These are phyloP conservation scores for Aplysia californica DNA, from an alignment of 1,140 invertebrate genomes.

Conservation along the genomic window DNA sequence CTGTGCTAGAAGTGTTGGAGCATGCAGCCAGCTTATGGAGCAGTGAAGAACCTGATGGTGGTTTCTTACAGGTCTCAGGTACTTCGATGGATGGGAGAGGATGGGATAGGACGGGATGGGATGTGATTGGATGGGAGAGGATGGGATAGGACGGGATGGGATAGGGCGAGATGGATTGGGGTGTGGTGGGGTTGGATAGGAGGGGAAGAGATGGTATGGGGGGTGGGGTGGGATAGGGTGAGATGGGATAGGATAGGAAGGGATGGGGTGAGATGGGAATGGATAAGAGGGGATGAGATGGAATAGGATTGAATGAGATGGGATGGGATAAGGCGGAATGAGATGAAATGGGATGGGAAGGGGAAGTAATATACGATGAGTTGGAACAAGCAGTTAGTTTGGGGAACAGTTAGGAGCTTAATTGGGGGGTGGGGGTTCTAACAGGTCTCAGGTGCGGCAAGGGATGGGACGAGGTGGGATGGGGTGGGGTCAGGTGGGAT, in stretches of 20 bases:
- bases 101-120: constrained; percentile 8
- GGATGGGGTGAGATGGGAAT: not conserved
- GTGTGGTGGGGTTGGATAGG: constrained; percentile 35
- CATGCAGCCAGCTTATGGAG: constrained; percentile 70
- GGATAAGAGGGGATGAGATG: not conserved
- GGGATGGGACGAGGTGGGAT: too few relatives aligned
- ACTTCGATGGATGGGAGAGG: constrained; percentile 18
- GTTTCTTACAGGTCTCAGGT: constrained; percentile 76
- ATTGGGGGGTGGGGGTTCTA: too few relatives aligned
- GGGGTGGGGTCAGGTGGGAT: not conserved
- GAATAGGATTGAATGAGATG: too few relatives aligned
- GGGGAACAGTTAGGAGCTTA: too few relatives aligned
- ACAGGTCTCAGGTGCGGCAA: too few relatives aligned
- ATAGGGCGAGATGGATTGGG: constrained; percentile 36
- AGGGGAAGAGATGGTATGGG: constrained; percentile 35
- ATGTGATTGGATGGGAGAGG: constrained; percentile 35
- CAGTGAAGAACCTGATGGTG: constrained; percentile 68
- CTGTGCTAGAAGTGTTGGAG: constrained; percentile 75
- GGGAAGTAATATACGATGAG: too few relatives aligned
- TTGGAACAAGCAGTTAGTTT: too few relatives aligned
- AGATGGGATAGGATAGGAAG: constrained; percentile 22
- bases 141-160: constrained; percentile 38
- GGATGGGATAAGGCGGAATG: too few relatives aligned
- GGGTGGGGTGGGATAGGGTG: constrained; percentile 30
- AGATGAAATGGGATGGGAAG: not conserved